These are phyloP conservation scores for Hafferia zeledoni DNA, from an alignment of 2,797 vertebrate species.

Conservation along the genomic window DNA sequence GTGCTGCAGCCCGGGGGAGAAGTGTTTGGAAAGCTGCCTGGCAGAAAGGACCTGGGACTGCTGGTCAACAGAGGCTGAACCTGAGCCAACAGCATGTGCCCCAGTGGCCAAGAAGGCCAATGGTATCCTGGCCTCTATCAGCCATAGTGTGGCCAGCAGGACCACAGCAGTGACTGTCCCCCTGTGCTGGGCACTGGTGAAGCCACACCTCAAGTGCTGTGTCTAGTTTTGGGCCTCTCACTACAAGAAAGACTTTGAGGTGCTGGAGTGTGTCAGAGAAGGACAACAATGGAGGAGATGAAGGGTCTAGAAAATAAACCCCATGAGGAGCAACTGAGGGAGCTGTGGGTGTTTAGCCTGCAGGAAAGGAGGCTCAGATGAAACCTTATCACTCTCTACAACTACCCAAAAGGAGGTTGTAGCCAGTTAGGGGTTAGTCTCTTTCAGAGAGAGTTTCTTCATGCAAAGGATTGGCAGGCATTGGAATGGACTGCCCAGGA, in stretches of 20 bases:
- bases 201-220: neutral
- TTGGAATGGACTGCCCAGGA: neutral
- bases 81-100: neutral
- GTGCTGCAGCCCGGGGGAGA: rapidly evolving
- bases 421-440: rapidly evolving
- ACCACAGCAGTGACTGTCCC: neutral
- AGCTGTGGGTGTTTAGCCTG: neutral
- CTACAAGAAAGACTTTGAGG: neutral
- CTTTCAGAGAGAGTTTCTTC: neutral
- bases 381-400: no score
- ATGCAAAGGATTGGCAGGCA: neutral
- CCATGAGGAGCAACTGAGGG: neutral
- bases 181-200: neutral
- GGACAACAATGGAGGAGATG: neutral
- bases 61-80: neutral
- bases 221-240: neutral
- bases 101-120: neutral
- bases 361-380: neutral
- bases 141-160: neutral
- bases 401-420: rapidly evolving
- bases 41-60: neutral
- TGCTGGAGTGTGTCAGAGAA: neutral
- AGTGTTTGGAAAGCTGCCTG: neutral
- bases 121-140: neutral
- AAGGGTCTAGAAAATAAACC: neutral